Percentiles rank a stretch among this genome's conserved stretches.
Evolutionary conservation across 2,113 vertebrate species (phyloP).

Genomic region (Syngnathus floridae): DNA sequence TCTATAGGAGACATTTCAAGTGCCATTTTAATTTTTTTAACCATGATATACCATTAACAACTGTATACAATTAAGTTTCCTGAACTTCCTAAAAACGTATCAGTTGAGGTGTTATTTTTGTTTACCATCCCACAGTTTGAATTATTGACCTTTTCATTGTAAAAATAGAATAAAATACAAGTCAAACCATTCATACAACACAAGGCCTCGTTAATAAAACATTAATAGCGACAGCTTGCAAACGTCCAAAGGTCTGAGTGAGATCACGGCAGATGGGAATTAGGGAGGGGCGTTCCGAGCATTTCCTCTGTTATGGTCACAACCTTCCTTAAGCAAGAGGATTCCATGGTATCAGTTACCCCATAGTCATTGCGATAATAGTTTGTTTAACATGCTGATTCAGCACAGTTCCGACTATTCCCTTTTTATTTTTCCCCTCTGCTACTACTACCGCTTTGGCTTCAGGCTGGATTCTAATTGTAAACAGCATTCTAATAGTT

Average conservation of each 20-base stretch:
- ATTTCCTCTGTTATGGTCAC: constrained; percentile 3
- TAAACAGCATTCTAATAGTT: neutral
- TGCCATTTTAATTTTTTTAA: no score
- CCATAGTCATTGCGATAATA: neutral
- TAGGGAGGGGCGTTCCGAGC: constrained; percentile 2
- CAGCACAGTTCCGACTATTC: neutral
- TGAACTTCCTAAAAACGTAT: neutral
- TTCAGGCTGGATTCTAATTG: neutral
- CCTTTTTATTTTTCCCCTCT: neutral
- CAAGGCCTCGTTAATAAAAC: neutral
- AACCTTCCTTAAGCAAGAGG: neutral
- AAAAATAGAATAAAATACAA: neutral
- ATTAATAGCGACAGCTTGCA: neutral
- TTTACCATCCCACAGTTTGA: no score
- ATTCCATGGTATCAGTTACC: neutral
- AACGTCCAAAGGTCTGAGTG: neutral
- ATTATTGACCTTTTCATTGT: neutral
- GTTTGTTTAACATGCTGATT: neutral
- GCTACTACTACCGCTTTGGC: neutral
- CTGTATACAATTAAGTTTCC: no score
- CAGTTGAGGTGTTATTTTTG: no score
- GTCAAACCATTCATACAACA: neutral
- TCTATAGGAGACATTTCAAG: neutral
- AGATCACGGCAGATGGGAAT: neutral
- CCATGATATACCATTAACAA: neutral